phyloP scores from a whole-genome alignment of 2,113 vertebrate species.

The Cnemophilus loriae region DNA sequence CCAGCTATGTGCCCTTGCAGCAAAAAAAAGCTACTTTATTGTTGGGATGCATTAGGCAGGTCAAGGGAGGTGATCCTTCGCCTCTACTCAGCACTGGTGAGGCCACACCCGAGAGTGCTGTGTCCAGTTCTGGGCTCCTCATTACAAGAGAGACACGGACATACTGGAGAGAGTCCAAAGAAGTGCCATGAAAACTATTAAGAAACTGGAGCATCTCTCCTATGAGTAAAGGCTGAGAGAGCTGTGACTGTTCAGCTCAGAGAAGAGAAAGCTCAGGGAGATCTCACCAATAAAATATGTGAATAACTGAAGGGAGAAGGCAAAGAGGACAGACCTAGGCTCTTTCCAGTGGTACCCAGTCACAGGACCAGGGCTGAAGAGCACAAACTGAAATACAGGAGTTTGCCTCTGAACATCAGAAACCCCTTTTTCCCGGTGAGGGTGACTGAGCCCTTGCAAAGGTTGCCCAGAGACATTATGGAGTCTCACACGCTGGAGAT shows the following conservation, averaged over 20 bases:
- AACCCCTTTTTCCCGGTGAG: background rate
- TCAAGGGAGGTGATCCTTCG: background rate
- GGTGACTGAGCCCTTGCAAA: background rate
- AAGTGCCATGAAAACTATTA: background rate
- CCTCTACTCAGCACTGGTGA: background rate
- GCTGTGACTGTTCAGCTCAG: background rate
- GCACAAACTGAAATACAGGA: background rate
- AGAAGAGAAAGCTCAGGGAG: background rate
- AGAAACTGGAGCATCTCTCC: background rate
- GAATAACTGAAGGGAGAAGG: background rate
- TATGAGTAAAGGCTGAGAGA: background rate
- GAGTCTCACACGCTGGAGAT: background rate
- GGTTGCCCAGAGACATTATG: background rate
- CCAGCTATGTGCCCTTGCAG: background rate
- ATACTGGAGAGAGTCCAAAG: background rate
- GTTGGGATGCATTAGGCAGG: background rate
- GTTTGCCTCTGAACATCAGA: background rate
- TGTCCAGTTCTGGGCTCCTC: background rate
- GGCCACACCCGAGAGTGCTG: background rate
- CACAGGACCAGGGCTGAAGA: background rate
- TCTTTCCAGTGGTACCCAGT: background rate
- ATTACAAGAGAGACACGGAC: background rate
- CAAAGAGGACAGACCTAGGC: background rate
- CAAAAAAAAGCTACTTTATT: background rate
- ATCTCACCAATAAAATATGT: background rate